phyloP scores from a whole-genome alignment of 2,797 vertebrate genomes.

The Odontamblyopus rebecca region DNA sequence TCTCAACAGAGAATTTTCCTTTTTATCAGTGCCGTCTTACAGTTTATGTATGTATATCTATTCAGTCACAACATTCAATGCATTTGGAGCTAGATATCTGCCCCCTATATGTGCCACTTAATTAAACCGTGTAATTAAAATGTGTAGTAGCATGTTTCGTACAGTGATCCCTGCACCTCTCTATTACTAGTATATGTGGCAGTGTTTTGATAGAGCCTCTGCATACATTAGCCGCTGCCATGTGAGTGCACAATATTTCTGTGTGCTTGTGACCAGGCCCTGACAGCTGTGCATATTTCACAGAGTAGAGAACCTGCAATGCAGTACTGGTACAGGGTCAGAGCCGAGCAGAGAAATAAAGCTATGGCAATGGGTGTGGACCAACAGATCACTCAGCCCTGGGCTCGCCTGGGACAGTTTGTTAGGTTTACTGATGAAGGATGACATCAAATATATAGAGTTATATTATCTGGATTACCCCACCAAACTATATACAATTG shows the following conservation, averaged over 20 bases:
- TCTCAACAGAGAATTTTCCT: too few species aligned
- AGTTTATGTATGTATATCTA: not conserved
- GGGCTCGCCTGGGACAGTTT: not conserved
- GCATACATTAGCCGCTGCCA: constrained; percentile 31
- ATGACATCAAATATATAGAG: not conserved
- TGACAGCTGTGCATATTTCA: constrained; percentile 70
- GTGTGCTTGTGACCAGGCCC: constrained; percentile 33
- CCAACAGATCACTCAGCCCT: not conserved
- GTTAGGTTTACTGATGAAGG: not conserved
- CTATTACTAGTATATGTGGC: not conserved
- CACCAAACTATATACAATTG: not conserved
- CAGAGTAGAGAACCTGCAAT: constrained; percentile 65
- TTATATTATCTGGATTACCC: not conserved
- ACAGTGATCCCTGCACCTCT: not conserved
- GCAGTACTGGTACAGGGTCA: constrained; percentile 64
- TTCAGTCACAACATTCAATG: not conserved
- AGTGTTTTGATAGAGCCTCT: constrained; percentile 25
- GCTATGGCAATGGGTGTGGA: constrained; percentile 17
- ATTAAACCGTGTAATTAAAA: not conserved
- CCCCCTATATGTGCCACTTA: not conserved
- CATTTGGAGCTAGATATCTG: not conserved
- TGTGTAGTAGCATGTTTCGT: not conserved
- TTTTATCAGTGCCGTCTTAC: too few species aligned
- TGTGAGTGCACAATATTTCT: constrained; percentile 32
- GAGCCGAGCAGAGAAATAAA: constrained; percentile 44